Base-by-base conservation (phyloP, 2,113 vertebrate species). In the Clarias batrachus region DNA sequence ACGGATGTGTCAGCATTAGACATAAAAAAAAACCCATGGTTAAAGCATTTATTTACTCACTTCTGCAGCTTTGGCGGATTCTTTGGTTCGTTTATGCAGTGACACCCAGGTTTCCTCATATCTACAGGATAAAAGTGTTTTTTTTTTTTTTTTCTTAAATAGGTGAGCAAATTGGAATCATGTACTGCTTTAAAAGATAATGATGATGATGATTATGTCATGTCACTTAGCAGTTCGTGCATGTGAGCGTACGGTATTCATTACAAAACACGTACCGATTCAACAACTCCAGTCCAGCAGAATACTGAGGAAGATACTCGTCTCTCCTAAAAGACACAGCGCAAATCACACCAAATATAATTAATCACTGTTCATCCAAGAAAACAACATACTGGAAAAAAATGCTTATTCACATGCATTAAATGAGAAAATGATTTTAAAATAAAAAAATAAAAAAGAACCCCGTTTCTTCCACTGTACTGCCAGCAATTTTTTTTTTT, bases 21-120 rank as follows among this genome's bases (percentile, higher is more conserved):
- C 19, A 41, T 23, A 3, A 23, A 37, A 41, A 16, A 71, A 48
- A 37, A 37, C n/a, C 33, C 48, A 48, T 48, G 16, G 30, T 19
- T 21, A 8, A 41, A 21, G 8, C 33, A 3, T 41, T 19, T 19
- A 5, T 23, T 52, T 77, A 85, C 90, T 79, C 93, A 97, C 96
- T 95, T 97, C 96, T 90, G 94, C 96, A 86, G 94, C 93, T 92
- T 92, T 93, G 66, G 96, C 96, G 91, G 95, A 96, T 57, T 97
- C 96, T 91, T 95, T 96, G 21, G 95, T 93, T 91, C 94, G 94
- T 93, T 93, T 97, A 87, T 97, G 96, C 92, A 97, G 96, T 27
- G 94, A 91, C 90, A 95, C 96, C 96, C 96, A 97, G 10, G 93
- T 94, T 88, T 96, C 95, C 91, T 97, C 96, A 92, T 97, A 97